These are phyloP conservation scores for Percopsis transmontana DNA, from an alignment of 2,113 vertebrate genomes.

Conservation along the genomic window DNA sequence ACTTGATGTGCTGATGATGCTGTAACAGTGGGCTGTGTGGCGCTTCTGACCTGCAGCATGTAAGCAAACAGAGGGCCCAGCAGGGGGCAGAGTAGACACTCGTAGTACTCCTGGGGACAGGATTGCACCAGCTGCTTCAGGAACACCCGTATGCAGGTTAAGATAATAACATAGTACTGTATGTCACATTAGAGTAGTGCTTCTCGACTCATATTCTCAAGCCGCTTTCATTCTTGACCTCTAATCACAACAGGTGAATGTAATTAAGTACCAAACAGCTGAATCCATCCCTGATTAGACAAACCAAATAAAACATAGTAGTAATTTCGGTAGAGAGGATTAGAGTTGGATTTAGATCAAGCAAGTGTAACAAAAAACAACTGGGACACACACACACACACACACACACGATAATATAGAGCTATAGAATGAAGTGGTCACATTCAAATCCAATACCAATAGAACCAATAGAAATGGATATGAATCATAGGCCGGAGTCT, in stretches of 20 bases:
- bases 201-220: too few relatives aligned
- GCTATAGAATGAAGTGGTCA: not conserved
- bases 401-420: not conserved
- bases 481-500: constrained; percentile 90
- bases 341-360: too few relatives aligned
- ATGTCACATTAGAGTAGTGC: not conserved
- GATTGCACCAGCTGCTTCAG: constrained; percentile 89
- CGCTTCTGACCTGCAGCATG: constrained; percentile 86
- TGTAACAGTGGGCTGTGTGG: not conserved
- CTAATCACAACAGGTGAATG: not conserved
- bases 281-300: not conserved
- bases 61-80: constrained; percentile 91
- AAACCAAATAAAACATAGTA: too few relatives aligned
- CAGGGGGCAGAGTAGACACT: constrained; percentile 88
- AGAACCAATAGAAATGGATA: constrained; percentile 82
- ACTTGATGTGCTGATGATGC: not conserved
- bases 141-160: constrained; percentile 85
- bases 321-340: too few relatives aligned
- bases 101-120: constrained; percentile 88
- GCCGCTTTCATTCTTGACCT: not conserved
- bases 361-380: too few relatives aligned
- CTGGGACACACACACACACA: too few relatives aligned
- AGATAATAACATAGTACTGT: constrained; percentile 68
- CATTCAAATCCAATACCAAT: not conserved
- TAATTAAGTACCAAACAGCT: not conserved